Percentiles rank a stretch among this genome's conserved stretches.
Conservation (phyloP, 1,140 invertebrate genomes). For the Aplysia californica region DNA sequence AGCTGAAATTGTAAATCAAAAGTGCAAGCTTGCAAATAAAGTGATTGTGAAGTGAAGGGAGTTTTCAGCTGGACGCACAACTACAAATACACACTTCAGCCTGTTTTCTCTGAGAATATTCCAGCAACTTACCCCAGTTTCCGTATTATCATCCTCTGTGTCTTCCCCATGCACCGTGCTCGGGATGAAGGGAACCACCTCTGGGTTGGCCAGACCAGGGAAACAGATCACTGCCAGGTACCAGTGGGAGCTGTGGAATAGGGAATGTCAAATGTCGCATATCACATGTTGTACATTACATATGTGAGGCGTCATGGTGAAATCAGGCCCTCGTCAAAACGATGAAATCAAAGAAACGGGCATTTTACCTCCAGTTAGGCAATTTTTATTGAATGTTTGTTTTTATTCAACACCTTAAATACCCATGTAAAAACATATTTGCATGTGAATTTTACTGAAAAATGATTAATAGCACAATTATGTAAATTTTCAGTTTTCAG, state of each 20-base stretch:
- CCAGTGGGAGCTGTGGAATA: slow-evolving; percentile 82
- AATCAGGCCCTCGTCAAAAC: too few relatives aligned
- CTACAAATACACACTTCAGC: neutral
- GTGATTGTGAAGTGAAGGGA: neutral
- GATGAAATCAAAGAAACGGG: too few relatives aligned
- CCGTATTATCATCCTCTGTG: neutral
- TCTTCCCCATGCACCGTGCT: slow-evolving; percentile 5
- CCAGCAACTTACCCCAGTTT: neutral
- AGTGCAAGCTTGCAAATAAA: neutral
- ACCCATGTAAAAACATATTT: too few relatives aligned
- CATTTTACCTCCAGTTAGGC: too few relatives aligned
- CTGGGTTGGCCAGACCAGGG: slow-evolving; percentile 72
- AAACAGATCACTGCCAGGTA: slow-evolving; percentile 97
- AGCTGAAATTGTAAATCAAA: neutral
- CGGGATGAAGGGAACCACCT: slow-evolving; percentile 25
- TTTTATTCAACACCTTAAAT: too few relatives aligned
- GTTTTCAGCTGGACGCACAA: too few relatives aligned
- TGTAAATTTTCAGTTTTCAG: too few relatives aligned
- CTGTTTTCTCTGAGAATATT: neutral
- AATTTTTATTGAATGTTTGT: too few relatives aligned
- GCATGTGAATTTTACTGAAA: too few relatives aligned
- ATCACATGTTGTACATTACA: neutral
- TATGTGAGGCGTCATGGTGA: too few relatives aligned
- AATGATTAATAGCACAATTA: too few relatives aligned
- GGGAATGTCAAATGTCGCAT: neutral